Percentiles rank a stretch among this genome's conserved stretches.
These are phyloP conservation scores for Hyppa rectilinea DNA, from an alignment of 2,888 invertebrate genomes.

Conservation along the genomic window DNA sequence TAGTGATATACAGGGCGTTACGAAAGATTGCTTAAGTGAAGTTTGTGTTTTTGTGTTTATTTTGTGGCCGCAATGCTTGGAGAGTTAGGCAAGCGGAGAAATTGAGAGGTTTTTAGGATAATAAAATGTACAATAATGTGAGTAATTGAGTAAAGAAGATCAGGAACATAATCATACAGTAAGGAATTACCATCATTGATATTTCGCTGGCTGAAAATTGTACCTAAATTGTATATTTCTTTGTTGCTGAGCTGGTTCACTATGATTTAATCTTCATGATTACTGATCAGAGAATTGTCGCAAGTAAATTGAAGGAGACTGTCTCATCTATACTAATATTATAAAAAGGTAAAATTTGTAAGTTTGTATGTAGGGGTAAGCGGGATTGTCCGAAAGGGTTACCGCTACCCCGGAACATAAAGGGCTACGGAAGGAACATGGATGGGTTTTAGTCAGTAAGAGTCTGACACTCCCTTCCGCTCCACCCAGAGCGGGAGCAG, in stretches of 20 bases:
- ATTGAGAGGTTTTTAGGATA: background rate
- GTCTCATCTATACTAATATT: no score
- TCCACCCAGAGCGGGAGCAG: no score
- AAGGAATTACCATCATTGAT: background rate
- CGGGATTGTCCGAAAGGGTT: no score
- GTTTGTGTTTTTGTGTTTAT: conserved; percentile 34
- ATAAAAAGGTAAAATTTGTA: no score
- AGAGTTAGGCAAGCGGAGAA: background rate
- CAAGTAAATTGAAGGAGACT: conserved; percentile 32
- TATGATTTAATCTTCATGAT: conserved; percentile 13
- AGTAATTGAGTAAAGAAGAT: background rate
- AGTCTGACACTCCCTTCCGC: no score
- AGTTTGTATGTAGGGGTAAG: no score
- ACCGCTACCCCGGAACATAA: no score
- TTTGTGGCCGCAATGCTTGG: conserved; percentile 5
- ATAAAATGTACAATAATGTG: background rate
- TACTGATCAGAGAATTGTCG: conserved; percentile 33
- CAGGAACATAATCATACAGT: background rate
- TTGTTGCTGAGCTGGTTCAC: background rate
- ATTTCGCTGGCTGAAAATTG: background rate
- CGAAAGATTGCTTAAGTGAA: conserved; percentile 26
- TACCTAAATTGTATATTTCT: background rate
- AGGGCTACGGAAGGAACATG: no score
- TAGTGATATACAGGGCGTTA: conserved; percentile 38
- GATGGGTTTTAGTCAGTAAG: no score